Evolutionary conservation across 35 echinoderm and acorn worm species (phyloP), one percentile per base, ranked within the genome.

Genomic region (Eucidaris tribuloides): DNA sequence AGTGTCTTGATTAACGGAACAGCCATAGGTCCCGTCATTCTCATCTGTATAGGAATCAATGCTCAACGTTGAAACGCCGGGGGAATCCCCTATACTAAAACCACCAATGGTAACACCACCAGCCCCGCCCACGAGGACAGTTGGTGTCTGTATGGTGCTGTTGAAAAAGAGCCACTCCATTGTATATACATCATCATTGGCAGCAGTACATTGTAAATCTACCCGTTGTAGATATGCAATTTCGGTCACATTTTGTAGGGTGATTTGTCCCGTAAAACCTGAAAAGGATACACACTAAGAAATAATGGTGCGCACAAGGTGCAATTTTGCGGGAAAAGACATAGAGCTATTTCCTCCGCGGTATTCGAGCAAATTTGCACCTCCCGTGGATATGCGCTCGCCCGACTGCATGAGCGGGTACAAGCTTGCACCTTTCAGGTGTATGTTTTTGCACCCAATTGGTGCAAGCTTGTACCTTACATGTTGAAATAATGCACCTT

Each of bases 81-180:
- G 38, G 15, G 68, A 74, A 74, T 74, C 68, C 2, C 68, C 68
- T 2, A 25, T 36, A 3, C 35, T 74, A 23, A 74, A 74, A 0
- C 68, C 68, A 35, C 15, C 33, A 1, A 36, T 41, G 4, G 35
- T 74, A 40, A 74, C 34, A 33, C 68, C 68, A n/a, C 25, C 44
- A n/a, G n/a, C n/a, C 44, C 38, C 68, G 25, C 13, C 44, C 1
- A 1, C 37, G 11, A 74, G 34, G 34, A 74, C 35, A 4, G 25
- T 44, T 0, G 68, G 68, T 6, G 68, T 74, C 9, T 22, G 29
- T 42, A 35, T 27, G 7, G 68, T 74, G 34, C 35, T 74, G 68
- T 74, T 74, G 68, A 40, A 35, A 20, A 74, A 74, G 20, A 42
- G 44, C 68, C 68, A 74, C 9, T 74, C 68, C 68, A 74, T 74